These are phyloP conservation scores for Apis cerana DNA, from an alignment of 1,140 invertebrate species.

Conservation along the genomic window DNA sequence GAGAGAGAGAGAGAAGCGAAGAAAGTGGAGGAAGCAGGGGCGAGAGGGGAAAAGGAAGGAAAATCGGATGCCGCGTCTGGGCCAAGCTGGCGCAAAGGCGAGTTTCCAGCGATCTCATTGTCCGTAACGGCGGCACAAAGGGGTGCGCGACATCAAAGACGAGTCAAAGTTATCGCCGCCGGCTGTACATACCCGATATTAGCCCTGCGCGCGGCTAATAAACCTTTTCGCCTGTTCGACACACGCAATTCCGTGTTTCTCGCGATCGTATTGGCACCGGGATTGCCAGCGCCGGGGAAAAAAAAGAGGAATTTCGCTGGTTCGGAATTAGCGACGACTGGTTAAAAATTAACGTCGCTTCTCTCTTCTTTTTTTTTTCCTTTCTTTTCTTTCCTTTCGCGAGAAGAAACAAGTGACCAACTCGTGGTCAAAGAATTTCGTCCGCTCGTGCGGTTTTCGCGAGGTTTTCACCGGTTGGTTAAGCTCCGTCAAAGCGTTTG, in stretches of 20 bases:
- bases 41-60: slow-evolving; percentile 37
- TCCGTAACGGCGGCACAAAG: slow-evolving; percentile 65
- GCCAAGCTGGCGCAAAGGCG: slow-evolving; percentile 64
- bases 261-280: not conserved
- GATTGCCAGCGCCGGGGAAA: not conserved
- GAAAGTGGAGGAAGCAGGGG: too few species aligned
- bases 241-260: slow-evolving; percentile 35
- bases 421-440: not conserved
- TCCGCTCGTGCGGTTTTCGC: too few species aligned
- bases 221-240: slow-evolving; percentile 51
- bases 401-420: too few species aligned
- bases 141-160: slow-evolving; percentile 70
- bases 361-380: too few species aligned
- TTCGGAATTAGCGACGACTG: not conserved
- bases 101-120: slow-evolving; percentile 72
- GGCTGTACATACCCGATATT: slow-evolving; percentile 68
- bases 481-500: too few species aligned
- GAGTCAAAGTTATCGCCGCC: slow-evolving; percentile 68
- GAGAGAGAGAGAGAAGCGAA: too few species aligned
- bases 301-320: not conserved
- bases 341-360: not conserved
- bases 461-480: too few species aligned
- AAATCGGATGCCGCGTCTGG: slow-evolving; percentile 49
- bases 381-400: too few species aligned
- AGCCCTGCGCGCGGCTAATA: slow-evolving; percentile 55